phyloP scores from a whole-genome alignment of 2,797 vertebrate genomes.

The Malurus leucopterus region DNA sequence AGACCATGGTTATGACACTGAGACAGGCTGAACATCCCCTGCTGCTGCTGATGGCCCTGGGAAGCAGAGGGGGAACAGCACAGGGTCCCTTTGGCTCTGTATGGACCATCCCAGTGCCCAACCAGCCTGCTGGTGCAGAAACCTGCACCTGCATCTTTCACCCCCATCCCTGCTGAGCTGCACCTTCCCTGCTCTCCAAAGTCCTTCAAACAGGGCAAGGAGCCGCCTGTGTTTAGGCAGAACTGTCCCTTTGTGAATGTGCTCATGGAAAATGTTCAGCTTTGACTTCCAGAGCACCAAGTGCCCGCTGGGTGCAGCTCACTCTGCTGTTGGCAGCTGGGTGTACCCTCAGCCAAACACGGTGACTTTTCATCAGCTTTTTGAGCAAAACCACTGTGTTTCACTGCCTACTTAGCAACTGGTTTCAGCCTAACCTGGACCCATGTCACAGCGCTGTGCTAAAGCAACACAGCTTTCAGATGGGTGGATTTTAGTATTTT shows the following conservation, averaged over 20 bases:
- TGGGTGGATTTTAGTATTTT: background rate
- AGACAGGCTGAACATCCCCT: background rate
- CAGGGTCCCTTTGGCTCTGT: rapidly evolving
- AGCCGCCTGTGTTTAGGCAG: background rate
- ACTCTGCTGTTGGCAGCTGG: background rate
- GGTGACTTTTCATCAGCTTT: background rate
- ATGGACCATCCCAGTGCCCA: background rate
- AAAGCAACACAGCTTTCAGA: background rate
- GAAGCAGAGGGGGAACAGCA: background rate
- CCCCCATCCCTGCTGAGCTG: background rate
- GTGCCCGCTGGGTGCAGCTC: rapidly evolving
- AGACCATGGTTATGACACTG: background rate
- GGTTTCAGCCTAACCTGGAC: background rate
- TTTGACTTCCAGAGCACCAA: background rate
- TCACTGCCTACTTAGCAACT: conserved; percentile 15
- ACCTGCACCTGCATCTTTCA: background rate
- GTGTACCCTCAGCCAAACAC: background rate
- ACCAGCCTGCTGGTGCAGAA: background rate
- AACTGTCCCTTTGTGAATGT: background rate
- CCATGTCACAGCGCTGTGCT: background rate
- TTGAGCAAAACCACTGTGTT: background rate
- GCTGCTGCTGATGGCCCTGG: background rate
- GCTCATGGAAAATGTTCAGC: background rate
- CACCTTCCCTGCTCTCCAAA: background rate
- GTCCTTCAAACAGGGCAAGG: background rate